Conservation (phyloP, 1,140 invertebrate species). For the Brachionus rubens region DNA sequence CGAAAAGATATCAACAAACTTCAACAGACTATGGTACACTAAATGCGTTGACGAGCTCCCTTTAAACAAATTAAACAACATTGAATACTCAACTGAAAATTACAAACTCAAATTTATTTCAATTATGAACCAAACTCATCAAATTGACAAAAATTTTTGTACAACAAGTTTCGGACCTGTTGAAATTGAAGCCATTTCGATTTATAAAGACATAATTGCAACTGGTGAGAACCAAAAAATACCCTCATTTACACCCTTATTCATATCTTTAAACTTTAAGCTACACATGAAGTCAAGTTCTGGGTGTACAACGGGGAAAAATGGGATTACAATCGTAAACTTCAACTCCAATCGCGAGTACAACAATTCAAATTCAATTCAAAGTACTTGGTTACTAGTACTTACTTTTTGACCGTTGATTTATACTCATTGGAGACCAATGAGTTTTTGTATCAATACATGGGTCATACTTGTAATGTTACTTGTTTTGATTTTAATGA, state of each 20-base stretch:
- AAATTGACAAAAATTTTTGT: neutral
- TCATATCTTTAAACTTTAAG: neutral
- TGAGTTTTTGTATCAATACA: constrained; percentile 17
- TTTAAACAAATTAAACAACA: neutral
- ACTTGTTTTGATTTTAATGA: constrained; percentile 27
- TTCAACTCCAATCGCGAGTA: constrained; percentile 24
- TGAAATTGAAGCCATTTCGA: constrained; percentile 21
- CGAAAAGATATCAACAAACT: constrained; percentile 1
- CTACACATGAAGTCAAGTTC: constrained; percentile 36
- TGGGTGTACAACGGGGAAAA: neutral
- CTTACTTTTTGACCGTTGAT: constrained; percentile 30
- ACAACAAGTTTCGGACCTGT: constrained; percentile 18
- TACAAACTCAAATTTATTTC: constrained; percentile 1
- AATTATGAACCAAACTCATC: neutral
- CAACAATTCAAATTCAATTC: constrained; percentile 18
- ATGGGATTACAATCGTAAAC: neutral
- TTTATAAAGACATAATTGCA: constrained; percentile 7
- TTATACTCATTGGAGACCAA: constrained; percentile 7
- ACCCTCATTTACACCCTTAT: neutral
- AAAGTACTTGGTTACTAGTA: constrained; percentile 14
- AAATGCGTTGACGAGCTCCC: neutral
- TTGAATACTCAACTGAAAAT: neutral
- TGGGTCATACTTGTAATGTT: constrained; percentile 33
- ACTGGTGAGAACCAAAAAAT: constrained; percentile 35
- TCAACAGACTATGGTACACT: constrained; percentile 2